Percentiles rank a stretch among this genome's conserved stretches.
phyloP scores from a whole-genome alignment of 2,797 vertebrate species.

The Hozukius guyotensis region DNA sequence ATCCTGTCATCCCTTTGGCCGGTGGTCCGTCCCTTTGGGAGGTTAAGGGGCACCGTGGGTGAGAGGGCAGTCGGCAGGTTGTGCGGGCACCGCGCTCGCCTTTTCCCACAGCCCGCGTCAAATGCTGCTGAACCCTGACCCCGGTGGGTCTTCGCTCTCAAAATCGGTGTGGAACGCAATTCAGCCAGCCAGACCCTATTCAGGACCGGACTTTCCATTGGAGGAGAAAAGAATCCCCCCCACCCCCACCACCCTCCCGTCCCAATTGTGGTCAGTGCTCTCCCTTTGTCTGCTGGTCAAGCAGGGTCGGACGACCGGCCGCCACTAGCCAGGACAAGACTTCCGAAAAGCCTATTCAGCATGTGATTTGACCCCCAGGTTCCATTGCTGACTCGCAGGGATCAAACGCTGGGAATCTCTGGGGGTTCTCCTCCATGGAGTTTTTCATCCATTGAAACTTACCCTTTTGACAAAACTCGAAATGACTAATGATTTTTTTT shows the following conservation, averaged over 20 bases:
- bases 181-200: slow-evolving; percentile 83
- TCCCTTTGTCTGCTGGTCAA: slow-evolving; percentile 83
- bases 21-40: slow-evolving; percentile 75
- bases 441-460: slow-evolving; percentile 71
- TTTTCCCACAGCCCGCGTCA: slow-evolving; percentile 85
- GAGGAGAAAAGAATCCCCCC: slow-evolving; percentile 62
- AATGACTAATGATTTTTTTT: slow-evolving; percentile 68
- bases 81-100: slow-evolving; percentile 77
- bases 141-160: slow-evolving; percentile 72
- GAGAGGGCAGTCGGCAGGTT: slow-evolving; percentile 81
- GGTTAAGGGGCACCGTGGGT: slow-evolving; percentile 80
- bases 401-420: slow-evolving; percentile 83
- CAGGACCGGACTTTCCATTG: slow-evolving; percentile 76
- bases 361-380: slow-evolving; percentile 80
- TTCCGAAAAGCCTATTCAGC: slow-evolving; percentile 86
- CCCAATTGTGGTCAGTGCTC: slow-evolving; percentile 79
- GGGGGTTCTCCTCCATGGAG: slow-evolving; percentile 55
- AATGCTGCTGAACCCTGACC: slow-evolving; percentile 87
- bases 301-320: slow-evolving; percentile 81
- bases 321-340: slow-evolving; percentile 81
- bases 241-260: neutral
- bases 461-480: slow-evolving; percentile 56
- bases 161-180: slow-evolving; percentile 73
- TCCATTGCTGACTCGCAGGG: slow-evolving; percentile 81
- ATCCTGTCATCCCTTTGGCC: slow-evolving; percentile 75